Evolutionary conservation across 2,113 vertebrate genomes (phyloP), one percentile per base, ranked within the genome.

Genomic region (Trichomycterus rosablanca): DNA sequence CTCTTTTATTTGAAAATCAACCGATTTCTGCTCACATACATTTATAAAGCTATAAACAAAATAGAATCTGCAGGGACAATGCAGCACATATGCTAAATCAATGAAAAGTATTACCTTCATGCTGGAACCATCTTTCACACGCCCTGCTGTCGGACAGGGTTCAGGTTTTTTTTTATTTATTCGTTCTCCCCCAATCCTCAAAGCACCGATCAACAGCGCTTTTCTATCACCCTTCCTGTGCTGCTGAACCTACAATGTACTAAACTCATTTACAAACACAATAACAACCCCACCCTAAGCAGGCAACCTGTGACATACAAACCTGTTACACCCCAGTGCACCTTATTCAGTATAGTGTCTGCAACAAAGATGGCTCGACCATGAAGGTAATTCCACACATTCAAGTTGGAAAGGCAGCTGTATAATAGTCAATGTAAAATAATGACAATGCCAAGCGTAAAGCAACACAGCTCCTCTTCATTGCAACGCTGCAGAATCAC

Each of bases 1-100:
- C 89, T 88, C 90, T 93, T 65, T 95, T 96, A 96, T 94, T 95
- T 91, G 86, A 91, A 93, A 92, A 92, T 89, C 86, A 90, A 90
- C 89, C 85, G 86, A 89, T 84, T 90, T 88, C 86, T 83, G 88
- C 89, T 90, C 89, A 92, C 89, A 76, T 90, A 92, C 89, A 88
- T 66, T 86, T 88, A 45, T 70, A 68, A 66, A 63, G 67, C 66
- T 89, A 90, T 92, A 90, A 94, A 94, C 88, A 92, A 94, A 93
- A 94, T 93, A 95, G 88, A 93, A 90, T 93, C 87, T 93, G 90
- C 89, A 89, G 84, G 90, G 89, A 92, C 89, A 86, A 91, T 86
- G 90, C 90, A 93, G 90, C 86, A 91, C 90, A 86, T 89, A 88
- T 89, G 90, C 87, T 87, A 78, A 83, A 86, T 77, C 87, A 85